Evolutionary conservation across 2,888 invertebrate species (phyloP), one percentile per base, ranked within the genome.

Genomic region (Dryococelus australis): DNA sequence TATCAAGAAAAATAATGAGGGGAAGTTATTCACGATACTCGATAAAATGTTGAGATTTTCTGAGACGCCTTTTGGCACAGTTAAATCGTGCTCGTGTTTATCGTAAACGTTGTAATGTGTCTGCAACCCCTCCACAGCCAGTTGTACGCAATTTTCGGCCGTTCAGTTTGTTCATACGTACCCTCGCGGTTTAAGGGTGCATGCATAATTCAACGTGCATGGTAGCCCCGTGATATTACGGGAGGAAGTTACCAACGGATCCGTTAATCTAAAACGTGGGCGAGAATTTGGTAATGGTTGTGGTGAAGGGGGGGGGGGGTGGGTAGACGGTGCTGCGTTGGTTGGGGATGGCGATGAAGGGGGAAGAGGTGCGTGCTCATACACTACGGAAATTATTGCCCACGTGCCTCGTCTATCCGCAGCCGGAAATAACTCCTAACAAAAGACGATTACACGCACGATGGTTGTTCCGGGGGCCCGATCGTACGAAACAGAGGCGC

Each of bases 351-450:
- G 16, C 0, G 24, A 65, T 1, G 24, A 6, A 24, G n/a, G 65
- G 65, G 65, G 65, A 65, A 65, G 65, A 12, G 47, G 16, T 65
- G 65, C 65, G 65, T 20, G 65, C n/a, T n/a, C 65, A 65, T 65
- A n/a, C 65, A 65, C 65, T 65, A n/a, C 65, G 65, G 65, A 65
- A 65, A 65, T 65, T 65, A 65, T 65, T 65, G 65, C 65, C 65
- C 65, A 65, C 65, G 65, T 65, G 65, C 65, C 65, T 16, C 65
- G n/a, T 65, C 65, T 65, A 65, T 20, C 65, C 65, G 65, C 24
- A 10, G 65, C 65, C 65, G 65, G 65, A 65, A 65, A 65, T 65
- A 65, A 65, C 65, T 65, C 65, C 65, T n/a, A 65, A 65, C 65
- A 65, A 65, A 65, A 65, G 65, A 65, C 65, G 65, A 65, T 65